Evolutionary conservation across 2,888 invertebrate species (phyloP).

Genomic region (Strigamia crassipes): DNA sequence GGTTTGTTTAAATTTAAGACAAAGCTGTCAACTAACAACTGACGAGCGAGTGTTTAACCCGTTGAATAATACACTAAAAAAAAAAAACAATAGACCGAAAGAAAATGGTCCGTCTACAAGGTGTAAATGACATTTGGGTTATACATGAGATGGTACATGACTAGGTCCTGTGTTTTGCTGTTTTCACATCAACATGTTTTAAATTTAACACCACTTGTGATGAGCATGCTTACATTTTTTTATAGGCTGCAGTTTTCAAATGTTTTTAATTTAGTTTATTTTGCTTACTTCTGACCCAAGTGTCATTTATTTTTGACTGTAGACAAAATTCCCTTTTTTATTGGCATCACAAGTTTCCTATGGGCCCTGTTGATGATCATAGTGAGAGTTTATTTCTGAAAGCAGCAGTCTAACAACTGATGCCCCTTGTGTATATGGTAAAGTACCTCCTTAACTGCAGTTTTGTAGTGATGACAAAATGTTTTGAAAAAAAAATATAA

Average conservation of each 20-base stretch:
- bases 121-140: slow-evolving; percentile 43
- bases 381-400: slow-evolving; percentile 71
- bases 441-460: slow-evolving; percentile 52
- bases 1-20: slow-evolving; percentile 11
- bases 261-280: not conserved
- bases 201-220: not conserved
- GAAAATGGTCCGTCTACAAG: not conserved
- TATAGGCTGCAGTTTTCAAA: slow-evolving; percentile 28
- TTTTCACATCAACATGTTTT: not conserved
- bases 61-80: slow-evolving; percentile 5
- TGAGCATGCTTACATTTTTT: not conserved
- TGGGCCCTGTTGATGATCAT: slow-evolving; percentile 80
- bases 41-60: not conserved
- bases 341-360: slow-evolving; percentile 86
- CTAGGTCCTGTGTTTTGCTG: slow-evolving; percentile 20
- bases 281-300: slow-evolving; percentile 45
- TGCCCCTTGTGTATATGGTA: slow-evolving; percentile 52
- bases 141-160: slow-evolving; percentile 43
- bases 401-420: slow-evolving; percentile 52
- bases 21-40: slow-evolving; percentile 24
- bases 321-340: slow-evolving; percentile 74
- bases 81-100: not conserved
- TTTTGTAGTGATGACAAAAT: slow-evolving; percentile 30
- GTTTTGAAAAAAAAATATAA: not conserved
- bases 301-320: slow-evolving; percentile 52